Base-by-base conservation (phyloP, 2,797 vertebrate species). In the Meda fulgida region DNA sequence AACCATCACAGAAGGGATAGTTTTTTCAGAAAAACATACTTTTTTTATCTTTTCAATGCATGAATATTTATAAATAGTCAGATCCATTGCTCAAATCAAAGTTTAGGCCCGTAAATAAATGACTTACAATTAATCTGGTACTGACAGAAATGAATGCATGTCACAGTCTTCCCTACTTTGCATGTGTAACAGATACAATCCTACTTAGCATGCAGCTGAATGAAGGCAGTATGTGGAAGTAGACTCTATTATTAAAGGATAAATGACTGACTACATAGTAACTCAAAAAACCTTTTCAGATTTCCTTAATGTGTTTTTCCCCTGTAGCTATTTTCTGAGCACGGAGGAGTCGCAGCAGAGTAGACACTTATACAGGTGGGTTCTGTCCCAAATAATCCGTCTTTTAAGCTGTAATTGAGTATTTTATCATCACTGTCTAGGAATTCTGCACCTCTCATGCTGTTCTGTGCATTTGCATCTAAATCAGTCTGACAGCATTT, bases 321-420 rank as follows among this genome's bases (percentile, higher is more conserved):
- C 69, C 80, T 78, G 83, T 90, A 97, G 96, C 83, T 97, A 94
- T 89, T 97, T 96, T 89, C 90, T 96, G 89, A 96, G 96, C 88
- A 92, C 94, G 43, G 96, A 97, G 77, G 94, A 94, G 26, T 95
- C 94, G 29, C 91, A 92, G 81, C 94, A 95, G 65, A 95, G 93
- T 91, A 92, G 95, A 91, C 96, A 97, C 87, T 93, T 97, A 23
- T 96, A 95, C 93, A 96, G 96, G 96, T 96, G 89, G 89, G 87
- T 36, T 51, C 16, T 51, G 21, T 29, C 21, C 46, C 71, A 40
- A 46, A 72, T 16, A 29, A 66, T 51, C 78, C 18, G 2, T 72
- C 60, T 53, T 70, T 58, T 43, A 34, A 31, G 23, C 21, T 58
- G 34, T 86, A 84, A 89, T 88, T 86, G 79, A 86, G 81, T 83